A percentile compares a stretch with the other conserved stretches of the same genome.
These are phyloP conservation scores for Drosophila sp. DNA, from an alignment of 1,140 invertebrate species.

Conservation along the genomic window DNA sequence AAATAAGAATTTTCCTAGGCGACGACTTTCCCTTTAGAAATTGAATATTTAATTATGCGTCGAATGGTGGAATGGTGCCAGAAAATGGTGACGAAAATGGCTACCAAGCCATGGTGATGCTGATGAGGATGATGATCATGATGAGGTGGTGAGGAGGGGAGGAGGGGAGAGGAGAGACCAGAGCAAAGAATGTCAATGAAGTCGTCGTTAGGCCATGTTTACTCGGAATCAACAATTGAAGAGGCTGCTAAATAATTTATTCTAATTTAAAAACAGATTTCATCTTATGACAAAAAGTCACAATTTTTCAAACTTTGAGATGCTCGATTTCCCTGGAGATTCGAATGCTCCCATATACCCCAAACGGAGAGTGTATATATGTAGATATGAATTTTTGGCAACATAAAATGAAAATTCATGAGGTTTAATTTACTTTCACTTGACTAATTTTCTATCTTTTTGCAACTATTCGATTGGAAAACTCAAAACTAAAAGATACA, in stretches of 20 bases:
- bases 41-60: constrained; percentile 76
- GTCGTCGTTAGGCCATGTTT: constrained; percentile 29
- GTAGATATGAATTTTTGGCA: constrained; percentile 2
- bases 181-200: constrained; percentile 36
- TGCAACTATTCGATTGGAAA: constrained; percentile 31
- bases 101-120: constrained; percentile 28
- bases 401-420: constrained; percentile 8
- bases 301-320: neutral
- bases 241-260: constrained; percentile 73
- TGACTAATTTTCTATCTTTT: constrained; percentile 39
- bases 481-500: constrained; percentile 33
- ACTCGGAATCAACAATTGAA: constrained; percentile 36
- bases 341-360: neutral
- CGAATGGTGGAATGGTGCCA: constrained; percentile 68
- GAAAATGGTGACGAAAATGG: constrained; percentile 71
- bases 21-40: constrained; percentile 47
- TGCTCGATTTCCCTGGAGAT: neutral
- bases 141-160: neutral
- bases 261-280: constrained; percentile 67
- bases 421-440: constrained; percentile 36
- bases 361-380: neutral
- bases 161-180: constrained; percentile 11
- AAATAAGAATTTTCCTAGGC: neutral
- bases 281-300: neutral
- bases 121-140: constrained; percentile 2